A percentile compares a stretch with the other conserved stretches of the same genome.
phyloP scores from a whole-genome alignment of 2,888 invertebrate species.

The Acronicta aceris region DNA sequence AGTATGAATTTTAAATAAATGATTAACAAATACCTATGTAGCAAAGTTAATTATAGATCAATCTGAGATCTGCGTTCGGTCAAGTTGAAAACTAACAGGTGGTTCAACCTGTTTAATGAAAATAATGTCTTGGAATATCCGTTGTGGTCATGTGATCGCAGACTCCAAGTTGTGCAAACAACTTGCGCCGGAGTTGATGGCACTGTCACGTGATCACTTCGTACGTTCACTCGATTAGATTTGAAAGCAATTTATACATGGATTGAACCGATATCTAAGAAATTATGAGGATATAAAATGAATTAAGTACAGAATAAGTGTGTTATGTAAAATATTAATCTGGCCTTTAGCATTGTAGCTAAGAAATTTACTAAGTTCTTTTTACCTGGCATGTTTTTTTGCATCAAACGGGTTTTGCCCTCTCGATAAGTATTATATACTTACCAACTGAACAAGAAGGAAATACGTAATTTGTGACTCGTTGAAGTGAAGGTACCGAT shows the following conservation, averaged over 20 bases:
- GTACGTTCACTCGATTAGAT: slow-evolving; percentile 43
- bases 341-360: background rate
- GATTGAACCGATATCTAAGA: slow-evolving; percentile 17
- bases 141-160: slow-evolving; percentile 28
- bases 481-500: background rate
- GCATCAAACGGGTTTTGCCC: too few species aligned
- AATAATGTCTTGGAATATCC: slow-evolving; percentile 25
- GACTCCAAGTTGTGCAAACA: slow-evolving; percentile 62
- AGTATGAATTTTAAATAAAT: too few species aligned
- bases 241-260: slow-evolving; percentile 39
- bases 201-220: slow-evolving; percentile 56
- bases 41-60: background rate
- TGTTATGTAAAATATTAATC: background rate
- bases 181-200: slow-evolving; percentile 46
- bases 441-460: too few species aligned
- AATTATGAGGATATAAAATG: slow-evolving; percentile 6
- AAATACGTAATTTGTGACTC: background rate
- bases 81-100: slow-evolving; percentile 5
- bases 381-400: background rate
- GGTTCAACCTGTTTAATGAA: slow-evolving; percentile 1
- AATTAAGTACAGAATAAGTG: background rate
- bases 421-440: background rate
- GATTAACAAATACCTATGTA: too few species aligned
- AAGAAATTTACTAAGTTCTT: background rate
- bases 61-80: slow-evolving; percentile 4